phyloP scores from a whole-genome alignment of 2,888 invertebrate genomes.

The Eupithecia insigniata region DNA sequence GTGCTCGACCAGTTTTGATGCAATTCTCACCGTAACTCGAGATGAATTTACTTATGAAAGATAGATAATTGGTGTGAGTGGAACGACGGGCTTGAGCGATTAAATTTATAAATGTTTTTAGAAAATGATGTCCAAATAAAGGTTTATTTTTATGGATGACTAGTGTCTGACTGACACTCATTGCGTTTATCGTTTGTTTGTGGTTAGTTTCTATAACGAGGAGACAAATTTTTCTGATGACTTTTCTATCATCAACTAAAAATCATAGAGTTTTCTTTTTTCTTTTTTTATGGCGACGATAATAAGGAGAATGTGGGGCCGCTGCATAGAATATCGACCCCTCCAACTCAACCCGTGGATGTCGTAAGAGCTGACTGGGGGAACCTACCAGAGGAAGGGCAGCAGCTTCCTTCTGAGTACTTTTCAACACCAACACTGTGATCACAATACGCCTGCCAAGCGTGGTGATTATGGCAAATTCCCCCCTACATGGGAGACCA shows the following conservation, averaged over 20 bases:
- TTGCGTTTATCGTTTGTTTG: constrained; percentile 9
- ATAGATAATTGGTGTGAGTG: neutral
- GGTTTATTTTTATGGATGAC: constrained; percentile 8
- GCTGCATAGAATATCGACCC: too few relatives aligned
- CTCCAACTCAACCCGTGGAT: too few relatives aligned
- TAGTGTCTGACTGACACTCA: constrained; percentile 5
- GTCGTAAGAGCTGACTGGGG: too few relatives aligned
- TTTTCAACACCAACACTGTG: too few relatives aligned
- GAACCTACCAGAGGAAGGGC: too few relatives aligned
- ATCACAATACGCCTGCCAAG: too few relatives aligned
- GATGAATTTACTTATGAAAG: constrained; percentile 4
- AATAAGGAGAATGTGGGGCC: too few relatives aligned
- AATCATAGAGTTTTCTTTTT: too few relatives aligned
- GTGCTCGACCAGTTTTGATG: constrained; percentile 1
- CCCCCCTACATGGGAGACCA: too few relatives aligned
- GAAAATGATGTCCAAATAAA: constrained; percentile 6
- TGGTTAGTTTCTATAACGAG: neutral
- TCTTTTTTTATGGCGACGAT: too few relatives aligned
- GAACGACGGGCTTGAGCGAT: neutral
- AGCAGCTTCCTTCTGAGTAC: too few relatives aligned
- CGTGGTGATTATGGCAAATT: too few relatives aligned
- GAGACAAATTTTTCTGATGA: neutral
- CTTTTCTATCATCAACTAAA: neutral
- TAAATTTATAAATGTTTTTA: constrained; percentile 13
- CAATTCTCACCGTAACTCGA: neutral